A percentile compares a stretch with the other conserved stretches of the same genome.
Conservation (phyloP, 2,113 vertebrate species). For the Caloenas nicobarica region DNA sequence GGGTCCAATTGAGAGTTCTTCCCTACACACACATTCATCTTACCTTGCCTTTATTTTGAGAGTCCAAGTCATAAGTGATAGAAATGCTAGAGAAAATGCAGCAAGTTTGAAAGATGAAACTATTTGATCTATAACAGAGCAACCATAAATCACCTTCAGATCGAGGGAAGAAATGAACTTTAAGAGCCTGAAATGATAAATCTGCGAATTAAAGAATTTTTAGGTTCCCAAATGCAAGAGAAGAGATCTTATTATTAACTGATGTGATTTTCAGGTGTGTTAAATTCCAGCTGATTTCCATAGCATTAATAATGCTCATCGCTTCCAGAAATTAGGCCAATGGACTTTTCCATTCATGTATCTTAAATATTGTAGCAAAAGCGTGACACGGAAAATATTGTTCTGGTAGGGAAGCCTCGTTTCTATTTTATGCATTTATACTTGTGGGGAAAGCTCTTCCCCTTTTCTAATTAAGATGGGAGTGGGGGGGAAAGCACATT, state of each 20-base stretch:
- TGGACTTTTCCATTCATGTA: neutral
- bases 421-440: neutral
- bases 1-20: neutral
- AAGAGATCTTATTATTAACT: neutral
- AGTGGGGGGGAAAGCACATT: neutral
- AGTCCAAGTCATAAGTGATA: constrained; percentile 28
- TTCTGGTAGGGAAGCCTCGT: neutral
- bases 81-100: constrained; percentile 17
- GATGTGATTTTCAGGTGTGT: neutral
- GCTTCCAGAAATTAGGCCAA: neutral
- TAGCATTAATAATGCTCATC: neutral
- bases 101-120: constrained; percentile 48
- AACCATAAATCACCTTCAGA: constrained; percentile 54
- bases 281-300: neutral
- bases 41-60: constrained; percentile 4
- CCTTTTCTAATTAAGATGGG: neutral
- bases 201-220: constrained; percentile 33
- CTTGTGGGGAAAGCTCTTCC: neutral
- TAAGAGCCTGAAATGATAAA: constrained; percentile 22
- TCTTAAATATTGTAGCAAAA: neutral
- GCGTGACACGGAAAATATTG: neutral
- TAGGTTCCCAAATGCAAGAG: neutral
- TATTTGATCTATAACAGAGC: neutral
- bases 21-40: constrained; percentile 39
- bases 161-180: constrained; percentile 28